Evolutionary conservation across 2,888 invertebrate genomes (phyloP).

Genomic region (Drosophila formosana): DNA sequence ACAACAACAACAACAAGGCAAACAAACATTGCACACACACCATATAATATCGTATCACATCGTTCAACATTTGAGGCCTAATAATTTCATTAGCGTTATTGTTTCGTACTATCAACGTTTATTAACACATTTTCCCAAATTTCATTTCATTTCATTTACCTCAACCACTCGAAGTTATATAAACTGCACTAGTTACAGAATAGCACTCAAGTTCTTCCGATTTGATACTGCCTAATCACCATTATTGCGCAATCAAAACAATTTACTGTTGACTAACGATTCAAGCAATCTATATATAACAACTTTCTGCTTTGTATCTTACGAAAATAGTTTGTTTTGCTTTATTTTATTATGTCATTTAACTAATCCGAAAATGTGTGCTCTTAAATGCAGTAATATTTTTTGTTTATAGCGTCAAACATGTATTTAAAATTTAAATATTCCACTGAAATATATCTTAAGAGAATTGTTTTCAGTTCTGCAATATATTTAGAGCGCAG

Average conservation of each 20-base stretch:
- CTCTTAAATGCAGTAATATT: no score
- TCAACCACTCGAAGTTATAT: not conserved
- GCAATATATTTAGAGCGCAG: no score
- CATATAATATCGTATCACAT: not conserved
- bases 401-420: no score
- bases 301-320: no score
- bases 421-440: no score
- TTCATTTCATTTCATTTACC: slow-evolving; percentile 2
- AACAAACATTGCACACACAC: slow-evolving; percentile 20
- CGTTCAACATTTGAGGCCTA: slow-evolving; percentile 6
- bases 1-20: not conserved
- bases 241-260: not conserved
- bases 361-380: no score
- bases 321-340: no score
- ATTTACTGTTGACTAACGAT: no score
- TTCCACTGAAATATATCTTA: no score
- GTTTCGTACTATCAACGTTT: slow-evolving; percentile 12
- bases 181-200: not conserved
- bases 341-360: no score
- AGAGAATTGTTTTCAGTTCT: no score
- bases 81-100: slow-evolving; percentile 44
- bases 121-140: slow-evolving; percentile 23
- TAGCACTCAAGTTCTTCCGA: not conserved
- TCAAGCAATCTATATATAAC: no score
- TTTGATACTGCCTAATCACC: not conserved